These are phyloP conservation scores for Pseudopleuronectes americanus DNA, from an alignment of 2,797 vertebrate genomes.

Conservation along the genomic window DNA sequence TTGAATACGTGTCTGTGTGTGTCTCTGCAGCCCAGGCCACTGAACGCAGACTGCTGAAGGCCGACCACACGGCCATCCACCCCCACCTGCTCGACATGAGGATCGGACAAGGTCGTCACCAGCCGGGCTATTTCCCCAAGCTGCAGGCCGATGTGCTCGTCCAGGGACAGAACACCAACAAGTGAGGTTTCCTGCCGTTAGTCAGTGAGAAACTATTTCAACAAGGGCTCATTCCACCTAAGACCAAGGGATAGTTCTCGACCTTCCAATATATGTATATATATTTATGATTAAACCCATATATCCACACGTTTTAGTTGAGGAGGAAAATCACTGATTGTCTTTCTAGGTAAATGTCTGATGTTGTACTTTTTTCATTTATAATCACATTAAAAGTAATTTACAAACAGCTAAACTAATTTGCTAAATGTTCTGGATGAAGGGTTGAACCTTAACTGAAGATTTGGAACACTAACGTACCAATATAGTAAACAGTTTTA, in stretches of 20 bases:
- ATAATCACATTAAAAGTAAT: no score
- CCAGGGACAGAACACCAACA: conserved; percentile 91
- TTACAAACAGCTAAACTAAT: no score
- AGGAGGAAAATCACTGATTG: no score
- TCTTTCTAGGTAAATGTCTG: no score
- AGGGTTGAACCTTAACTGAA: no score
- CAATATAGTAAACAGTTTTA: no score
- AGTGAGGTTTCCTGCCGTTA: conserved; percentile 83
- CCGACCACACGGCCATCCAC: conserved; percentile 96
- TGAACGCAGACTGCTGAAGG: conserved; percentile 93
- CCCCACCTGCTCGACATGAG: conserved; percentile 98
- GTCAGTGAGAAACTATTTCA: not conserved
- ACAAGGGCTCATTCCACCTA: not conserved
- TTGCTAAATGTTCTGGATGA: no score
- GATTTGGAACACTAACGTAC: no score
- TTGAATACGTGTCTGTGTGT: conserved; percentile 18
- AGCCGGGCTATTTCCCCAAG: conserved; percentile 96
- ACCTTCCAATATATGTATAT: not conserved
- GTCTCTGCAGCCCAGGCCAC: conserved; percentile 86
- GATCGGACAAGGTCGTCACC: conserved; percentile 97
- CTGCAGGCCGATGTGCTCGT: conserved; percentile 94
- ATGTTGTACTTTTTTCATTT: no score
- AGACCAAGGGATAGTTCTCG: not conserved
- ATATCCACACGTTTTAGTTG: not conserved
- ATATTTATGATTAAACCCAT: not conserved